phyloP scores from a whole-genome alignment of 37 sponge, comb jelly and placozoan genomes.

The Halisarca cf. caerulea region DNA sequence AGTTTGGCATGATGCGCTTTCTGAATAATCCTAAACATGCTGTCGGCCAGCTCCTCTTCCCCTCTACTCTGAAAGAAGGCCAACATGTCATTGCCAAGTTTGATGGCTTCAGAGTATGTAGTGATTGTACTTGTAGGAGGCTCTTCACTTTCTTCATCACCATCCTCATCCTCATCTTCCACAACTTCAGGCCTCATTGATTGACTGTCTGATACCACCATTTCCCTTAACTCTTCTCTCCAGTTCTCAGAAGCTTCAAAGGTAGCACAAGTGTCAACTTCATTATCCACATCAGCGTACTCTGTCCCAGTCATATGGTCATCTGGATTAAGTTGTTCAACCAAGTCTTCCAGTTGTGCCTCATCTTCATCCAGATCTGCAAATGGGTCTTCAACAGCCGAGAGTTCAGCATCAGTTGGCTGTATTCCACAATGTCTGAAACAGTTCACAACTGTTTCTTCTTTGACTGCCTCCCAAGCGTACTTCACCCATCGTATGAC shows the following conservation, averaged over 20 bases:
- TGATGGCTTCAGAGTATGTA: conserved; percentile 10
- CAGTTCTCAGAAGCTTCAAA: conserved; percentile 28
- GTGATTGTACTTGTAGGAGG: conserved; percentile 13
- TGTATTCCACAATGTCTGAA: conserved; percentile 18
- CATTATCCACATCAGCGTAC: conserved; percentile 1
- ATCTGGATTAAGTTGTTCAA: conserved; percentile 20
- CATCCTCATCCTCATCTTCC: conserved; percentile 1
- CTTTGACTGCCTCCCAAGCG: conserved; percentile 34
- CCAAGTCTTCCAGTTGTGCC: conserved; percentile 12
- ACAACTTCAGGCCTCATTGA: conserved; percentile 15
- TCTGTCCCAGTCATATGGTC: conserved; percentile 13
- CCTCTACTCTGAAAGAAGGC: conserved; percentile 13
- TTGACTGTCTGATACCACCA: conserved; percentile 18
- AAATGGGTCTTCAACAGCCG: background rate
- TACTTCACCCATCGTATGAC: conserved; percentile 21
- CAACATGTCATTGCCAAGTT: conserved; percentile 15
- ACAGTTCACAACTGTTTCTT: conserved; percentile 17
- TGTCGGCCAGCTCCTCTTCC: conserved; percentile 8
- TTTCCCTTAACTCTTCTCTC: conserved; percentile 11
- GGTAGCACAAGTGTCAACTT: conserved; percentile 30
- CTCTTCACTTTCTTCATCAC: conserved; percentile 8
- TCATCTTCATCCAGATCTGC: conserved; percentile 28
- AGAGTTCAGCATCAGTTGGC: conserved; percentile 14
- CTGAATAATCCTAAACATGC: background rate
- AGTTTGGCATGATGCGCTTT: background rate